Base-by-base conservation (phyloP, 2,797 vertebrate genomes). In the Petrocephalus schoutedeni region DNA sequence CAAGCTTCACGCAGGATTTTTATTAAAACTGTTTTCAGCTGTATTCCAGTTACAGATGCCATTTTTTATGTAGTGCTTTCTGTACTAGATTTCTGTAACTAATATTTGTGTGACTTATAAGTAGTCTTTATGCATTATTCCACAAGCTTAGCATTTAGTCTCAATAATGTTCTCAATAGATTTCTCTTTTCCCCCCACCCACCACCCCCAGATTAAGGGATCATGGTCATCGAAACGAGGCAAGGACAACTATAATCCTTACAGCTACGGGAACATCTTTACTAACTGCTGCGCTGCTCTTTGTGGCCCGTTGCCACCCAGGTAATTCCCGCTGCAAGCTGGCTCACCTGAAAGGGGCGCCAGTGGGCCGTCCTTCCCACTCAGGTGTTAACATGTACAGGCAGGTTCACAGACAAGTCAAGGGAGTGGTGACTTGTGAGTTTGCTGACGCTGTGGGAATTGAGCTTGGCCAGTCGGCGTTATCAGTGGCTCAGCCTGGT, bases 141-240 rank as follows among this genome's bases (percentile, higher is more conserved):
- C 32, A 71, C 28, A 71, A 71, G 21, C 14, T 36, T 4, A 71
- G 10, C 53, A 54, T 36, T 45, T 36, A 80, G 21, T 80, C 36
- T 36, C 7, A 32, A 2, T 36, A 0, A 32, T 23, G 5, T n/a
- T 2, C 7, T 45, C 8, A 45, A 21, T 16, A 19, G 45, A 21
- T 51, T 45, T 82, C 59, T 28, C n/a, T n/a, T n/a, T 7, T 87
- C 51, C 87, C 9, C 89, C 87, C 95, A 2, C 36, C 36, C 36
- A 41, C 36, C 36, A 28, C 90, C 93, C 96, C 89, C 93, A 99
- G 98, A 99, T 99, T 92, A 99, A 99, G 96, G 98, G 98, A 74
- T 98, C 98, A 0, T 99, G 98, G 98, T 99, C 98, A 90, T 98
- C 97, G 92, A 99, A 99, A 96, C 96, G 98, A 95, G 96, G 97